Percentiles rank a stretch among this genome's conserved stretches.
Conservation (phyloP, 1,140 invertebrate genomes). For the Nixonia krombeini region DNA sequence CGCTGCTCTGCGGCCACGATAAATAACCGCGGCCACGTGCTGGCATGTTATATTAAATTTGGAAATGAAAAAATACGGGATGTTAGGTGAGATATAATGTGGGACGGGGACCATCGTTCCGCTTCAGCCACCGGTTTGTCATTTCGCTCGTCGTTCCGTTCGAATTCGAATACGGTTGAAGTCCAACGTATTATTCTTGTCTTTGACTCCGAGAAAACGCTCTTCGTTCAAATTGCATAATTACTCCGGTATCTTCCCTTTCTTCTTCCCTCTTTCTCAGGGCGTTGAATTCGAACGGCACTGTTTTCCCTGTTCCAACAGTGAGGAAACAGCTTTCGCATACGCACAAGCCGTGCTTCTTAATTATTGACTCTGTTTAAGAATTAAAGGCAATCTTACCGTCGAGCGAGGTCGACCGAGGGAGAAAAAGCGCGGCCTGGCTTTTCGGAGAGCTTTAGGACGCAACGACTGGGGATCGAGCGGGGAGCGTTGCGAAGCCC, state of each 20-base stretch:
- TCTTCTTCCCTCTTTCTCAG: too few species aligned
- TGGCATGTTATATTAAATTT: conserved; percentile 48
- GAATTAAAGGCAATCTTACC: conserved; percentile 64
- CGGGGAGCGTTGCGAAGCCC: conserved; percentile 36
- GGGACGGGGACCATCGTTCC: too few species aligned
- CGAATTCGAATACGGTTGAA: too few species aligned
- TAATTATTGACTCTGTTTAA: conserved; percentile 59
- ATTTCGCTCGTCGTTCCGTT: conserved; percentile 42
- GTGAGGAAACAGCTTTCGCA: too few species aligned
- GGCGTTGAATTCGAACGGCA: too few species aligned
- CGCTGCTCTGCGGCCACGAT: conserved; percentile 9
- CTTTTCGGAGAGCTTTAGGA: conserved; percentile 32
- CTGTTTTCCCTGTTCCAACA: too few species aligned
- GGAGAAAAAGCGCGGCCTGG: conserved; percentile 39
- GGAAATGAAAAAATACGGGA: conserved; percentile 42
- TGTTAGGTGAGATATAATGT: too few species aligned
- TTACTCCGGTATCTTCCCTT: too few species aligned
- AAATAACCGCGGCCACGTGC: conserved; percentile 43
- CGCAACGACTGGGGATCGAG: conserved; percentile 34
- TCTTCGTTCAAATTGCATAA: too few species aligned
- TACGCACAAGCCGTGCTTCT: conserved; percentile 40
- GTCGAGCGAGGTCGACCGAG: conserved; percentile 51
- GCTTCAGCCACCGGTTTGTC: too few species aligned
- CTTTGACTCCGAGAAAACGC: too few species aligned
- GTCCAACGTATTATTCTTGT: too few species aligned